These are phyloP conservation scores for Drosophila lutescens DNA, from an alignment of 2,888 invertebrate genomes.

Conservation along the genomic window DNA sequence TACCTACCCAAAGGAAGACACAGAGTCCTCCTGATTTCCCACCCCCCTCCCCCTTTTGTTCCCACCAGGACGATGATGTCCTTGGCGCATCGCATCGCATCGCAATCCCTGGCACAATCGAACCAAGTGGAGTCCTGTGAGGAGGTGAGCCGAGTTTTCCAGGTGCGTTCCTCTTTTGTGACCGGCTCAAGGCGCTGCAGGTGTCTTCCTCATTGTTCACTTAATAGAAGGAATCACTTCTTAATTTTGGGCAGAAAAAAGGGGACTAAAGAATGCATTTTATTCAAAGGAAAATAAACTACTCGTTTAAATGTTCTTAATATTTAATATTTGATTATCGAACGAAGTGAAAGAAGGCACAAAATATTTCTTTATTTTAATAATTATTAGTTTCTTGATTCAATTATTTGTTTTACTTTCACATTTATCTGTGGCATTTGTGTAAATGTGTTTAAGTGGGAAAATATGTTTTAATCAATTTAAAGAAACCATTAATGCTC, in stretches of 20 bases:
- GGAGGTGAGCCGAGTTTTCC: conserved; percentile 33
- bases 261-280: background rate
- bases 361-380: too few species aligned
- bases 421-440: too few species aligned
- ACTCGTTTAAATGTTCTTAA: too few species aligned
- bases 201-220: background rate
- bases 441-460: too few species aligned
- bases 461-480: too few species aligned
- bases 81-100: conserved; percentile 48
- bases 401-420: too few species aligned
- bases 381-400: too few species aligned
- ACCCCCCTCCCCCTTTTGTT: background rate
- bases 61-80: conserved; percentile 36
- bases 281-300: background rate
- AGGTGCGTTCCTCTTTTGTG: conserved; percentile 13
- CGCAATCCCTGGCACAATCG: conserved; percentile 73
- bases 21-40: conserved; percentile 10
- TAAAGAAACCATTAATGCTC: too few species aligned
- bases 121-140: conserved; percentile 38
- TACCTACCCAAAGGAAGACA: conserved; percentile 34
- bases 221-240: background rate
- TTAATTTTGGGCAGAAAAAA: background rate
- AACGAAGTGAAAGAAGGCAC: too few species aligned
- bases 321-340: too few species aligned
- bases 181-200: conserved; percentile 3